Evolutionary conservation across 2,797 vertebrate genomes (phyloP), one percentile per base, ranked within the genome.

Genomic region (Sebastes diploproa): DNA sequence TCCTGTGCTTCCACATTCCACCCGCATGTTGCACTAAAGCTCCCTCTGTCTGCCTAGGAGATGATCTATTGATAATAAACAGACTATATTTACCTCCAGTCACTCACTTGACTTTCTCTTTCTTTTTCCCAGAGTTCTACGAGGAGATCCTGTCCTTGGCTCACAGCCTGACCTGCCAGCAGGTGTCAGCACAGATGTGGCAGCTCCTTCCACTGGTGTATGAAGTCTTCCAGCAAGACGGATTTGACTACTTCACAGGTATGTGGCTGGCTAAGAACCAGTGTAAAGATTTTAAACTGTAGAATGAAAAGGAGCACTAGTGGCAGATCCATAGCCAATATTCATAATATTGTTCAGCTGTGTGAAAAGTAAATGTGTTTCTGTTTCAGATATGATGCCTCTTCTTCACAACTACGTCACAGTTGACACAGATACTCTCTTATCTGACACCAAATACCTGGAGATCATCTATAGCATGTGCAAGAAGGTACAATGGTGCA

Each of bases 241-340:
- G 98, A 71, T 99, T 99, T 95, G 98, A 99, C 94, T 99, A 99
- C 91, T 99, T 99, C 93, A 99, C 98, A 96, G 98, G 98, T 99
- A 86, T 2, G 27, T 50, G 7, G 2, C 72, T 30, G 12, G 5
- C 52, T 22, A 29, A 16, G 2, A 46, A 38, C 22, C 6, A n/a
- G 50, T 52, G 50, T 52, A 52, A 52, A 10, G 2, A 27, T 58
- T 9, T 74, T 6, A 34, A 50, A 29, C 22, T 32, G 3, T 61
- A 12, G 60, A 60, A 32, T 20, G 0, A 50, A 14, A n/a, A 34
- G 13, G 42, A 29, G 12, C 14, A 32, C 7, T 14, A 5, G 9
- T 14, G 6, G 20, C 1, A 3, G 34, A 38, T 38, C 34, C 25
- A 27, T 27, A 3, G 20, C 12, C n/a, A 11, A 11, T 60, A 9